Evolutionary conservation across 2,888 invertebrate genomes (phyloP).

Genomic region (Osmoderma eremita): DNA sequence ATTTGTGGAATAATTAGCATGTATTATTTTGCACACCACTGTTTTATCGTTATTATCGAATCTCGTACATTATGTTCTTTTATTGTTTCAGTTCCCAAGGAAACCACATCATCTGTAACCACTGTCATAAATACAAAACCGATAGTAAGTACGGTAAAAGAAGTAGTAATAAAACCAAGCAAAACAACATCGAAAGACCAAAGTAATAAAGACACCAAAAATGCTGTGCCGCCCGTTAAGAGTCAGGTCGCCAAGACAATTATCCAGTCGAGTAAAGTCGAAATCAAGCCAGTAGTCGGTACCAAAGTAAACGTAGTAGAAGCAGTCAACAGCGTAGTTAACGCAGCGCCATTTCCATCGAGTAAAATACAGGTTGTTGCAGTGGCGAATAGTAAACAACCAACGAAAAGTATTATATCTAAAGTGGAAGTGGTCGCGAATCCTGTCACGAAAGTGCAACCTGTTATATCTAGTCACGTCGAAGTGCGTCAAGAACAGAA

Average conservation of each 20-base stretch:
- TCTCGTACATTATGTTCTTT: slow-evolving; percentile 37
- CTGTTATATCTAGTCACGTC: slow-evolving; percentile 56
- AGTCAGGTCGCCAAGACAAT: slow-evolving; percentile 53
- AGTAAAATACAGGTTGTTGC: slow-evolving; percentile 59
- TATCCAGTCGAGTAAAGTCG: slow-evolving; percentile 65
- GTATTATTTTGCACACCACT: no score
- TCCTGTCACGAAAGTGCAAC: slow-evolving; percentile 40
- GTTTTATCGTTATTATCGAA: background rate
- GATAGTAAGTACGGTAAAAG: slow-evolving; percentile 44
- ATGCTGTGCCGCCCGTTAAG: slow-evolving; percentile 55
- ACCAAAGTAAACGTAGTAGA: slow-evolving; percentile 56
- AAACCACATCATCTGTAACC: slow-evolving; percentile 53
- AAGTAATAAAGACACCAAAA: slow-evolving; percentile 65
- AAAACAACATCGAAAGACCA: slow-evolving; percentile 60
- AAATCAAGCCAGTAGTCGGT: slow-evolving; percentile 68
- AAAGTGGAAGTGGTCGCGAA: slow-evolving; percentile 61
- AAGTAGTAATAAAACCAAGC: slow-evolving; percentile 63
- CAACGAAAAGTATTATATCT: slow-evolving; percentile 53
- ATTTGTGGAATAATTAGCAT: no score
- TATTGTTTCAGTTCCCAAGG: slow-evolving; percentile 46
- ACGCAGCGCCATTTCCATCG: slow-evolving; percentile 60
- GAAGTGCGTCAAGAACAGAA: slow-evolving; percentile 56
- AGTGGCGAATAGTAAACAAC: slow-evolving; percentile 60
- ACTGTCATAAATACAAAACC: slow-evolving; percentile 60
- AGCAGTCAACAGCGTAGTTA: slow-evolving; percentile 58